Percentiles rank a stretch among this genome's conserved stretches.
phyloP scores from a whole-genome alignment of 92 coral and sea anemone species.

The Phenganax marumi region DNA sequence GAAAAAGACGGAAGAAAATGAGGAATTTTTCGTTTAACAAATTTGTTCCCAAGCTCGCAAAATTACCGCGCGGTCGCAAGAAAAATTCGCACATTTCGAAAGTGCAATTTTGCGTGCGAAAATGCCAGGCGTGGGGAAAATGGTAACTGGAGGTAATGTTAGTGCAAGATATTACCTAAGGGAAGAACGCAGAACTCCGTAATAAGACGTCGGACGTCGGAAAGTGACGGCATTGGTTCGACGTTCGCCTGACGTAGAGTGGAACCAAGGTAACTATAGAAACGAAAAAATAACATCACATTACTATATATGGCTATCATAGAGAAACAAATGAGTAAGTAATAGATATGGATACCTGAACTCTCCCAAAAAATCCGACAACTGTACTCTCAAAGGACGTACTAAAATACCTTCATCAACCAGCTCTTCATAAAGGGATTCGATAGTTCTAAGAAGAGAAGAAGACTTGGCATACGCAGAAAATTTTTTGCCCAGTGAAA shows the following conservation, averaged over 20 bases:
- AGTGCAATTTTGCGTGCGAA: too few relatives aligned
- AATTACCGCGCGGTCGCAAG: too few relatives aligned
- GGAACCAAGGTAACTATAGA: constrained; percentile 82
- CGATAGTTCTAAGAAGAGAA: constrained; percentile 66
- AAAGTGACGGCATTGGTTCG: constrained; percentile 99
- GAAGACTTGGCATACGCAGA: background rate
- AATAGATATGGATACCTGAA: constrained; percentile 58
- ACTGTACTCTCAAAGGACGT: constrained; percentile 74
- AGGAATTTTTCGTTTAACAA: too few relatives aligned
- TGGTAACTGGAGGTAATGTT: background rate
- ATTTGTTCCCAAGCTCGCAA: too few relatives aligned
- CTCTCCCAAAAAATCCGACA: constrained; percentile 80
- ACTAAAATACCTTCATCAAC: constrained; percentile 91
- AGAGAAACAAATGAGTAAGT: background rate
- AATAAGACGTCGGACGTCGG: constrained; percentile 87
- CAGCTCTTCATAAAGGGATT: constrained; percentile 90
- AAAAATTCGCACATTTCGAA: too few relatives aligned
- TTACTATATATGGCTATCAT: background rate
- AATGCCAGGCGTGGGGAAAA: background rate
- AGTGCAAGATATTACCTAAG: constrained; percentile 61
- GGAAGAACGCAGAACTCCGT: constrained; percentile 95
- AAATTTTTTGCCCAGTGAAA: background rate
- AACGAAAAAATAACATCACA: background rate
- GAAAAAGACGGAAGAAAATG: too few relatives aligned
- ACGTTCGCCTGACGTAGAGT: constrained; percentile 96